Percentiles rank a stretch among this genome's conserved stretches.
phyloP scores from a whole-genome alignment of 2,797 vertebrate genomes.

The Scarus forsteni region DNA sequence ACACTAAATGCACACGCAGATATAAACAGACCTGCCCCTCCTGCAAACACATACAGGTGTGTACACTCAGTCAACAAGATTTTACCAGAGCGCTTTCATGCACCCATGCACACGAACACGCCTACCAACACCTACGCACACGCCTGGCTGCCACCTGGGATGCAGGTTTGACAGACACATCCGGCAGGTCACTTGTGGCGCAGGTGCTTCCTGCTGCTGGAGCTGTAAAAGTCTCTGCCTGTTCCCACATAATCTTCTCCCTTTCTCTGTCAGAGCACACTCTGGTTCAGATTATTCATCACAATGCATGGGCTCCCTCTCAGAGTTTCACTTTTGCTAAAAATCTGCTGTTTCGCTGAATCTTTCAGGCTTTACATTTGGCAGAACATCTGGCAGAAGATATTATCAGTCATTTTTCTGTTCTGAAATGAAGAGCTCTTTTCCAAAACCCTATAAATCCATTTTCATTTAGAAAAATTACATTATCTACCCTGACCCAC shows the following conservation, averaged over 20 bases:
- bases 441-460: too few species aligned
- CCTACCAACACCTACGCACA: slow-evolving; percentile 19
- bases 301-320: slow-evolving; percentile 42
- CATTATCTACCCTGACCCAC: too few species aligned
- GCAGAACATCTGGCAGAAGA: background rate
- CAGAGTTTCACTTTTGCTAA: slow-evolving; percentile 36
- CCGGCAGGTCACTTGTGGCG: slow-evolving; percentile 53
- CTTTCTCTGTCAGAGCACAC: slow-evolving; percentile 36
- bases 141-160: slow-evolving; percentile 55
- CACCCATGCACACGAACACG: slow-evolving; percentile 22
- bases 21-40: slow-evolving; percentile 51
- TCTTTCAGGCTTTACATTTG: slow-evolving; percentile 3
- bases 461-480: too few species aligned
- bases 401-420: background rate
- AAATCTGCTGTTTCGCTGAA: slow-evolving; percentile 35
- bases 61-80: slow-evolving; percentile 49
- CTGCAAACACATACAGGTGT: slow-evolving; percentile 67
- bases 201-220: slow-evolving; percentile 65
- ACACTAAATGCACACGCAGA: slow-evolving; percentile 3
- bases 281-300: slow-evolving; percentile 58
- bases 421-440: too few species aligned
- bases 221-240: slow-evolving; percentile 49
- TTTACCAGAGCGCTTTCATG: slow-evolving; percentile 49
- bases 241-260: slow-evolving; percentile 34
- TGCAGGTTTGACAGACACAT: slow-evolving; percentile 69